Base-by-base conservation (phyloP, 2,888 invertebrate genomes). In the Disparrhopalites patrizii region DNA sequence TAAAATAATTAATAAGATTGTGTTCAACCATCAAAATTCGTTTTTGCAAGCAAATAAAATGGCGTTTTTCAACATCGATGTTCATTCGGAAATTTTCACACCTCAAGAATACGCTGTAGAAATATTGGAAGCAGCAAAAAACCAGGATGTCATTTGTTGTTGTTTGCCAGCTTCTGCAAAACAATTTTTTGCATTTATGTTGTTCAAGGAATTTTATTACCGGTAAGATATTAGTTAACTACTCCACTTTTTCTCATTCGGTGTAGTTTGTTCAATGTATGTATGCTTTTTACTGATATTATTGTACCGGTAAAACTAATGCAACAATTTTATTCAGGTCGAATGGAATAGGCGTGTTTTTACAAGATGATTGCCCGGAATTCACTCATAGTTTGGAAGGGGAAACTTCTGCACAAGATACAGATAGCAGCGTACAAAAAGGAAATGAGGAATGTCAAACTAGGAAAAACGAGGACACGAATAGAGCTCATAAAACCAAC, bases 41-140 rank as follows among this genome's bases (percentile, higher is more conserved):
- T n/a, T n/a, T n/a, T n/a, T n/a, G n/a, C n/a, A n/a, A n/a, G n/a
- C n/a, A n/a, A n/a, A 52, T 8, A n/a, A n/a, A 20, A 75, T 73
- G 75, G 68, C 72, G 58, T 73, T 73, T 61, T 62, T 70, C 23
- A 70, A 72, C 54, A 70, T 75, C 57, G 75, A 75, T 55, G 75
- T 75, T 5, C 72, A 73, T 58, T 71, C 74, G 27, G 73, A 74
- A 30, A 74, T 75, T 52, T 76, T 76, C 56, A 76, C 76, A 8
- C 76, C 76, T 10, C 74, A 72, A 63, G 76, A 76, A 55, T 75
- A 70, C 55, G 73, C 75, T 8, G 76, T 76, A 43, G 76, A 76
- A 57, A 72, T 76, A 58, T 65, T 76, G 54, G 73, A 75, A 62
- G 68, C 70, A 31, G 68, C 73, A 1, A 72, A 73, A 43, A 65